Conservation (phyloP, 1,140 invertebrate species). For the Leptinotarsa undecemlineata region DNA sequence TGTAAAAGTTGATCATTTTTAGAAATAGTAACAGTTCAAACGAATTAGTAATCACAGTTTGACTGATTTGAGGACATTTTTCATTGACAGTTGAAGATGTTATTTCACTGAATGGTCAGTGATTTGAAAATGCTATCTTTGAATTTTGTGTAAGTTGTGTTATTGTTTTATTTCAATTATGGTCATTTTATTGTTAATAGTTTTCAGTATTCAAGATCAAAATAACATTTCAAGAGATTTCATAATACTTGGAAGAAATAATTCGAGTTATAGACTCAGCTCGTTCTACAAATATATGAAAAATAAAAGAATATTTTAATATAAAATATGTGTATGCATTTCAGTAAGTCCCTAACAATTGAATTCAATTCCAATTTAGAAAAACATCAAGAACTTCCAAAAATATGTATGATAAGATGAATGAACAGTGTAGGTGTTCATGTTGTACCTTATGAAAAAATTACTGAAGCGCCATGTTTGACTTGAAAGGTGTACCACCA, state of each 20-base stretch:
- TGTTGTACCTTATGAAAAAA: too few relatives aligned
- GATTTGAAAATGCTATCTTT: neutral
- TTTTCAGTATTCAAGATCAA: constrained; percentile 15
- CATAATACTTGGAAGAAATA: neutral
- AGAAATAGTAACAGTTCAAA: constrained; percentile 40
- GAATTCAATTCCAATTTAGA: too few relatives aligned
- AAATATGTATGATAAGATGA: too few relatives aligned
- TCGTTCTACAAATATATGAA: constrained; percentile 7
- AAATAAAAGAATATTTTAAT: constrained; percentile 25
- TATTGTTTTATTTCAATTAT: constrained; percentile 11
- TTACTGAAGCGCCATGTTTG: too few relatives aligned
- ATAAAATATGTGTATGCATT: neutral
- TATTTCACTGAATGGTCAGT: neutral
- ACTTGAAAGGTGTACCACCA: too few relatives aligned
- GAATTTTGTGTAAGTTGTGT: neutral
- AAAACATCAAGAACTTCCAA: too few relatives aligned
- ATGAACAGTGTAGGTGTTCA: too few relatives aligned
- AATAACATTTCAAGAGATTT: neutral
- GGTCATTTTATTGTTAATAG: constrained; percentile 19
- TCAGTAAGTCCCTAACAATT: too few relatives aligned
- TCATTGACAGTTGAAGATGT: neutral
- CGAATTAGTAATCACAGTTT: neutral
- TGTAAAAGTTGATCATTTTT: constrained; percentile 89
- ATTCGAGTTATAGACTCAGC: constrained; percentile 2
- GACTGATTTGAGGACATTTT: neutral